Percentiles rank a stretch among this genome's conserved stretches.
These are phyloP conservation scores for Panurus biarmicus DNA, from an alignment of 2,113 vertebrate species.

Conservation along the genomic window DNA sequence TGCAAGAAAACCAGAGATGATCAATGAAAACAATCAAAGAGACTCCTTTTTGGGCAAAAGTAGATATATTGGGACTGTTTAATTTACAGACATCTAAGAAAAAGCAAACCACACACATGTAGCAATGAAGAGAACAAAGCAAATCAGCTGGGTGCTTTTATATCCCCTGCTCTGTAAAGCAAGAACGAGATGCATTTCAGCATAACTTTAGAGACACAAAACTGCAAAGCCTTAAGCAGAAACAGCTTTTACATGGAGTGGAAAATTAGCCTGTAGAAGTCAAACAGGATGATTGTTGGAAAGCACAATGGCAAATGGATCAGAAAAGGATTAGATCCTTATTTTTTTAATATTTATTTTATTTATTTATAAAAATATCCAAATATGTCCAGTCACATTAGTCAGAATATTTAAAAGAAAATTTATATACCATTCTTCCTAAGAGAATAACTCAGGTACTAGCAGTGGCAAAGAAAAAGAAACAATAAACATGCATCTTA, in stretches of 20 bases:
- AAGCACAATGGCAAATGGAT: neutral
- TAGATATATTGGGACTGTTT: neutral
- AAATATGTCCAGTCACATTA: neutral
- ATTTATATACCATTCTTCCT: neutral
- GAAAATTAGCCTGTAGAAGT: neutral
- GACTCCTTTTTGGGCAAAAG: neutral
- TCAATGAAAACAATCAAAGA: neutral
- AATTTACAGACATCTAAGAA: neutral
- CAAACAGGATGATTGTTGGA: neutral
- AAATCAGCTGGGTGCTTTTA: neutral
- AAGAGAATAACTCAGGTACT: neutral
- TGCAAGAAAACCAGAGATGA: neutral
- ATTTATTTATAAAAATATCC: neutral
- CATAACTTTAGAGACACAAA: neutral
- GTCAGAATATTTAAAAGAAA: neutral
- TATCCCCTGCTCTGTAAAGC: neutral
- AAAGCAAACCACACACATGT: neutral
- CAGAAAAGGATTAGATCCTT: neutral
- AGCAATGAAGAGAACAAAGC: neutral
- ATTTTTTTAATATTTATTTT: neutral
- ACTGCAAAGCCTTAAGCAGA: neutral
- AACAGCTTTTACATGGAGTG: neutral
- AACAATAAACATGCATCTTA: neutral
- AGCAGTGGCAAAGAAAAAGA: neutral
- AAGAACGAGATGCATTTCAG: neutral